Percentiles rank a stretch among this genome's conserved stretches.
These are phyloP conservation scores for Grus americana DNA, from an alignment of 2,113 vertebrate genomes.

Conservation along the genomic window DNA sequence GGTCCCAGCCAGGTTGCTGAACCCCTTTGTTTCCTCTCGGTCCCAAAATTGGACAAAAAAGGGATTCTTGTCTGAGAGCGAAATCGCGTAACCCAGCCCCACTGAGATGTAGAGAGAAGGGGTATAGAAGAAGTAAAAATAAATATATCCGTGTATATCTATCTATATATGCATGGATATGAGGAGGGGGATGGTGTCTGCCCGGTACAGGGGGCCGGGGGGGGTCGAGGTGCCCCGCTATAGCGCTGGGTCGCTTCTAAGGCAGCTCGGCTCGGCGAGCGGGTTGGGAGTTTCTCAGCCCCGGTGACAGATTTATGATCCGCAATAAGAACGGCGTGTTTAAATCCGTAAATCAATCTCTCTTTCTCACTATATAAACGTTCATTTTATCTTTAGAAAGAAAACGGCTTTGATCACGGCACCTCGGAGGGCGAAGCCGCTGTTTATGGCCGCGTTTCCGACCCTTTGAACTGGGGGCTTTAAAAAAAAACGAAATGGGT, in stretches of 20 bases:
- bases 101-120: no score
- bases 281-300: slow-evolving; percentile 72
- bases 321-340: slow-evolving; percentile 84
- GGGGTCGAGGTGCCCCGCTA: background rate
- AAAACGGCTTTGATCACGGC: slow-evolving; percentile 59
- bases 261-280: background rate
- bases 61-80: fast-evolving
- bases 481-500: background rate
- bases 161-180: fast-evolving
- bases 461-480: slow-evolving; percentile 63
- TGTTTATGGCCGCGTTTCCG: slow-evolving; percentile 72
- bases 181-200: background rate
- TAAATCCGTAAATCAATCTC: slow-evolving; percentile 89
- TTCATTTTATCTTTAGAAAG: slow-evolving; percentile 74
- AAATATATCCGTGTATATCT: background rate
- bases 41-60: background rate
- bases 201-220: no score
- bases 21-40: background rate
- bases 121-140: background rate
- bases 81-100: fast-evolving
- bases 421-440: slow-evolving; percentile 40
- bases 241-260: background rate
- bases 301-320: slow-evolving; percentile 91
- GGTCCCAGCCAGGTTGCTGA: fast-evolving
- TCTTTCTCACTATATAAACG: slow-evolving; percentile 78